phyloP scores from a whole-genome alignment of 2,113 vertebrate genomes.

The Pluvialis apricaria region DNA sequence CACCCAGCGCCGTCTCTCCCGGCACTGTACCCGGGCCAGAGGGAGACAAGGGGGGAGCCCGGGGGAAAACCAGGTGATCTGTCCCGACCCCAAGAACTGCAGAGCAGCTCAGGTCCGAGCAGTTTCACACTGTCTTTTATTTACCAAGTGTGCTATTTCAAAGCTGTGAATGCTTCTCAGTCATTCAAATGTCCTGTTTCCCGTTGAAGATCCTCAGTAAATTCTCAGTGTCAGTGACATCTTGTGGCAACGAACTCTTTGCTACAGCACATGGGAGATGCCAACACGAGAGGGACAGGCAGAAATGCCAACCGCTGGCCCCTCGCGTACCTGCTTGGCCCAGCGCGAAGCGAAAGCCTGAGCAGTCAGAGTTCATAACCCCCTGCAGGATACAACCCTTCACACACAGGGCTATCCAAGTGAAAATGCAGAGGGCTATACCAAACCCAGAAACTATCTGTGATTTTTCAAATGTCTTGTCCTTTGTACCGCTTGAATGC shows the following conservation, averaged over 20 bases:
- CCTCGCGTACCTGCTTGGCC: neutral
- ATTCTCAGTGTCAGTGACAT: conserved; percentile 64
- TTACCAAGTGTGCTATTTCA: neutral
- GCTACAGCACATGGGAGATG: neutral
- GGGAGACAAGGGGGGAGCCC: neutral
- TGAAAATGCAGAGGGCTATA: neutral
- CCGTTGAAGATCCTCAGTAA: neutral
- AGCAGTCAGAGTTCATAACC: neutral
- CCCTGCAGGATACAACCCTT: neutral
- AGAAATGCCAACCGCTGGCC: neutral
- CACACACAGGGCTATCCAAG: neutral
- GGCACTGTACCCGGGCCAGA: neutral
- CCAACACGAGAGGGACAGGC: neutral
- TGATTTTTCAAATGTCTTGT: neutral
- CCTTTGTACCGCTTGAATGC: neutral
- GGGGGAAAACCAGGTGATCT: neutral
- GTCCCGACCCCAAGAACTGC: neutral
- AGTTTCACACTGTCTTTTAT: neutral
- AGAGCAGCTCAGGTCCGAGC: neutral
- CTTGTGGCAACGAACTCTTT: conserved; percentile 54
- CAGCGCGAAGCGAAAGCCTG: neutral
- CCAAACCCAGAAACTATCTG: neutral
- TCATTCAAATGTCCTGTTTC: neutral
- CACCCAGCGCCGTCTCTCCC: neutral
- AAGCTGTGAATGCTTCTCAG: neutral